Percentiles rank a stretch among this genome's conserved stretches.
Conservation (phyloP, 1,140 invertebrate species). For the Drosophila sturtevanti region DNA sequence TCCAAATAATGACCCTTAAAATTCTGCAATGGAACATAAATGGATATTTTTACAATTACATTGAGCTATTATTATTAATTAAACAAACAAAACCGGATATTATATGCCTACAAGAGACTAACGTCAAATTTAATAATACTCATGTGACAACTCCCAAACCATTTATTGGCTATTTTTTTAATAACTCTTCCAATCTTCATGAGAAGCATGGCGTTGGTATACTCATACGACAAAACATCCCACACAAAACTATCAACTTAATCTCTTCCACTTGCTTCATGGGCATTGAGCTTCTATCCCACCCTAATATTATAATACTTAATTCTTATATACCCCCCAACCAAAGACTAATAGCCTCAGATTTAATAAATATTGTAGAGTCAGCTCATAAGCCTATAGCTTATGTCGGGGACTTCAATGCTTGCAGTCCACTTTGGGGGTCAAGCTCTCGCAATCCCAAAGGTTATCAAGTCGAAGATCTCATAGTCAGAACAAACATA, state of each 20-base stretch:
- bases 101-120: no score
- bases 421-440: constrained; percentile 22
- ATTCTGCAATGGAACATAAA: no score
- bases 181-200: background rate
- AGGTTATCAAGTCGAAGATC: constrained; percentile 29
- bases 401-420: constrained; percentile 25
- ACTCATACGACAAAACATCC: no score
- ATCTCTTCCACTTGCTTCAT: constrained; percentile 19
- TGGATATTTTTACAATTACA: no score
- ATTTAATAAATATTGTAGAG: constrained; percentile 14
- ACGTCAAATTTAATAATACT: no score
- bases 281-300: constrained; percentile 17
- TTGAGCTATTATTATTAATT: no score
- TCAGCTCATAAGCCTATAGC: no score
- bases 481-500: constrained; percentile 8
- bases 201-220: background rate
- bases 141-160: background rate
- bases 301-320: constrained; percentile 20
- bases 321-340: constrained; percentile 22
- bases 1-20: no score
- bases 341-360: constrained; percentile 7
- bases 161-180: background rate
- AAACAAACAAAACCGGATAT: no score
- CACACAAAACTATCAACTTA: no score
- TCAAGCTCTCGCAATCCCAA: constrained; percentile 9